Conservation (phyloP, 2,797 vertebrate genomes). For the Poliocrania exsul region DNA sequence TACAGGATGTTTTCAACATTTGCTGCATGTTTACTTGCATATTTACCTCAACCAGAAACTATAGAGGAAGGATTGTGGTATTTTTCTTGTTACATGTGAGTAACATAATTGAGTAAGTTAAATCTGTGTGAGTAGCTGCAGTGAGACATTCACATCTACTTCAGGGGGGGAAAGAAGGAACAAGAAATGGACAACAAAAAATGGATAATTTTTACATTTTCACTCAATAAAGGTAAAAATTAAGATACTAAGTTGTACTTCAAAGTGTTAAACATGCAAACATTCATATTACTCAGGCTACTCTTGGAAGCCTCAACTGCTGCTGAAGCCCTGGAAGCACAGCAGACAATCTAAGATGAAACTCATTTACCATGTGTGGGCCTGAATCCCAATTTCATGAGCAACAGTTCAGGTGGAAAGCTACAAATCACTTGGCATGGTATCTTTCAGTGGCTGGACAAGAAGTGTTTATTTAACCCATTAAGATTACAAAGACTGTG, state of each 20-base stretch:
- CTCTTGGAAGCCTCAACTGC: not conserved
- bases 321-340: not conserved
- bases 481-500: conserved; percentile 12
- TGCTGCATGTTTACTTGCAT: not conserved
- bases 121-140: not conserved
- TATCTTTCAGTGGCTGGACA: conserved; percentile 17
- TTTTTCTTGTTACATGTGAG: not conserved
- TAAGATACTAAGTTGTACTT: not conserved
- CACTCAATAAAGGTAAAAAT: not conserved
- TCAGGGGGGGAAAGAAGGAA: not conserved
- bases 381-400: not conserved
- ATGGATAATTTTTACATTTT: not conserved
- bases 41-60: not conserved
- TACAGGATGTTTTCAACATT: not conserved
- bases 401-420: conserved; percentile 37
- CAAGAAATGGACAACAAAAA: not conserved
- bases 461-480: conserved; percentile 36
- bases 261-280: not conserved
- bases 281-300: not conserved
- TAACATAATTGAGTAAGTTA: not conserved
- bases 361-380: not conserved
- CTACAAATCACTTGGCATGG: conserved; percentile 9
- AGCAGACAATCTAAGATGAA: not conserved
- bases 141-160: not conserved
- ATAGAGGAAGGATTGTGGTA: not conserved